phyloP scores from a whole-genome alignment of 2,888 invertebrate genomes.

The Mactromeris polynyma region DNA sequence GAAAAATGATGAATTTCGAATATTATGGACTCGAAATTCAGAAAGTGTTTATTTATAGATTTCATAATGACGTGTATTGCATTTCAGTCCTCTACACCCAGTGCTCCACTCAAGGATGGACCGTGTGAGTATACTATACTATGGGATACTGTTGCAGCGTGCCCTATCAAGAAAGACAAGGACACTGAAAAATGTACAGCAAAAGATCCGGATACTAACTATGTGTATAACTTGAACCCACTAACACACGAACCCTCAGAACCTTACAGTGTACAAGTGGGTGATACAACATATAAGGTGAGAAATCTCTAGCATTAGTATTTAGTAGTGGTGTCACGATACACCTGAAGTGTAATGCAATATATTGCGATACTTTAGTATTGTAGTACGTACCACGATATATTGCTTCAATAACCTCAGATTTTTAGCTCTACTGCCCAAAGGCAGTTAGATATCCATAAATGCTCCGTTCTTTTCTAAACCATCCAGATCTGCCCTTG shows the following conservation, averaged over 20 bases:
- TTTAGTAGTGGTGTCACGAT: too few relatives aligned
- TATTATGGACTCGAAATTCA: too few relatives aligned
- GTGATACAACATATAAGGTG: constrained; percentile 72
- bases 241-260: constrained; percentile 70
- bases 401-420: too few relatives aligned
- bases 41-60: too few relatives aligned
- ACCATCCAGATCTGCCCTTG: too few relatives aligned
- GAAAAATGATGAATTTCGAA: too few relatives aligned
- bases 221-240: constrained; percentile 79
- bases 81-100: constrained; percentile 71
- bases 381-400: too few relatives aligned
- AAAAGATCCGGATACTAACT: constrained; percentile 79
- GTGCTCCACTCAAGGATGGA: constrained; percentile 69
- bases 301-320: not conserved
- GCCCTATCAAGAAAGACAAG: constrained; percentile 71
- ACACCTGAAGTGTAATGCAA: too few relatives aligned
- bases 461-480: too few relatives aligned
- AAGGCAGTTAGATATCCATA: too few relatives aligned
- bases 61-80: not conserved
- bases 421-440: too few relatives aligned
- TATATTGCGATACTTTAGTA: too few relatives aligned
- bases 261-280: constrained; percentile 65
- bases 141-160: constrained; percentile 85
- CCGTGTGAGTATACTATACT: constrained; percentile 81
- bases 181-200: constrained; percentile 72